A percentile compares a stretch with the other conserved stretches of the same genome.
Conservation (phyloP, 2,113 vertebrate species). For the Hydropotes inermis region DNA sequence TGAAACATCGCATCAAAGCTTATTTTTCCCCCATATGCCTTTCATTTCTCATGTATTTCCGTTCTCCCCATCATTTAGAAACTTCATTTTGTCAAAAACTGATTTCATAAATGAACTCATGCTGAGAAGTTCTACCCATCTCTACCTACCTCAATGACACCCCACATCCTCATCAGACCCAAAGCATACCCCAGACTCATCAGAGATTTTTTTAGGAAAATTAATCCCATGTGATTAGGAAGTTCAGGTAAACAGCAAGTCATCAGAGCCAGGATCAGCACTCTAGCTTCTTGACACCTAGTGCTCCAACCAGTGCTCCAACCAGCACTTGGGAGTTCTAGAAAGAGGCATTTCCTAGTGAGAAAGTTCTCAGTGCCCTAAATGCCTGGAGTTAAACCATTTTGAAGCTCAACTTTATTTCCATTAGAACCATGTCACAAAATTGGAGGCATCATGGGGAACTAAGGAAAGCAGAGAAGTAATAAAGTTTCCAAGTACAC, state of each 20-base stretch:
- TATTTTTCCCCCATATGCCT: background rate
- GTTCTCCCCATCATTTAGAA: background rate
- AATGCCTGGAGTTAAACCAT: background rate
- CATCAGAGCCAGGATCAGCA: background rate
- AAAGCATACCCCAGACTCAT: background rate
- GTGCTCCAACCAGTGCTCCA: no score
- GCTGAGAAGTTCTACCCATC: background rate
- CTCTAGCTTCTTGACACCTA: background rate
- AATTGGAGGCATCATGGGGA: background rate
- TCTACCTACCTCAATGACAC: accelerated
- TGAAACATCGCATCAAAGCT: background rate
- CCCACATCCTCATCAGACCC: background rate
- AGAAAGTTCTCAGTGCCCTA: background rate
- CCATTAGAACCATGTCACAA: background rate
- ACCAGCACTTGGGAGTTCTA: background rate
- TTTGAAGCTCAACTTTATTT: background rate
- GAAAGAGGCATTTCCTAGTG: conserved; percentile 36
- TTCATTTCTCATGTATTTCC: background rate
- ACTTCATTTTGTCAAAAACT: background rate
- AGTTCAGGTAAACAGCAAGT: background rate
- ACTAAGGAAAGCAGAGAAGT: background rate
- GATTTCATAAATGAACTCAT: background rate
- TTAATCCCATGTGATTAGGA: background rate
- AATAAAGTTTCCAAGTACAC: background rate
- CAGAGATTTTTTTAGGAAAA: background rate